Percentiles rank a stretch among this genome's conserved stretches.
These are phyloP conservation scores for Microctenopoma steveboyesi DNA, from an alignment of 2,797 vertebrate genomes.

Conservation along the genomic window DNA sequence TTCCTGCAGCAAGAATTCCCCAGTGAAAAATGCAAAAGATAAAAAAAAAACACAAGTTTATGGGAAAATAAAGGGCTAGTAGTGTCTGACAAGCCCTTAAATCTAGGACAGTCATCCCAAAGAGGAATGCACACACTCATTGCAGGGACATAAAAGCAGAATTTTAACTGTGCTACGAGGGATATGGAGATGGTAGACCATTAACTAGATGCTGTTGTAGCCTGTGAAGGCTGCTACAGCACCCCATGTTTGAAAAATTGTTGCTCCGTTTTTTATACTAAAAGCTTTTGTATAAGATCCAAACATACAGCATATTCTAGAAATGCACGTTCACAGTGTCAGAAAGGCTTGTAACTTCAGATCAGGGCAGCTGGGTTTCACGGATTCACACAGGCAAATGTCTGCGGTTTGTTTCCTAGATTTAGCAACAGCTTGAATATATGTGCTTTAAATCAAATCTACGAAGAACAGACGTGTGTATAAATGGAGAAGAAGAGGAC, in stretches of 20 bases:
- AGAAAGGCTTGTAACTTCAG: conserved; percentile 20
- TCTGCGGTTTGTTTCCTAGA: conserved; percentile 26
- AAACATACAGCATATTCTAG: conserved; percentile 46
- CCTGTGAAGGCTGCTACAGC: conserved; percentile 56
- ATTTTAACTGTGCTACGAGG: conserved; percentile 69
- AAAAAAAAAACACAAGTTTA: conserved; percentile 69
- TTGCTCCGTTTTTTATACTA: conserved; percentile 34
- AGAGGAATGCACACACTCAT: conserved; percentile 78
- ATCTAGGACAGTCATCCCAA: conserved; percentile 82
- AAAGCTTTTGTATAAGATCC: conserved; percentile 30
- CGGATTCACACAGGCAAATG: conserved; percentile 3
- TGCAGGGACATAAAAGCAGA: conserved; percentile 71
- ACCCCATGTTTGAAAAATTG: conserved; percentile 50
- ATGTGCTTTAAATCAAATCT: conserved; percentile 33
- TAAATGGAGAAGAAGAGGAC: conserved; percentile 2
- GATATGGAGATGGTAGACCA: conserved; percentile 69
- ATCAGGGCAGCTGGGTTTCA: conserved; percentile 15
- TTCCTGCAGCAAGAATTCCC: conserved; percentile 69
- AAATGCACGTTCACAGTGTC: conserved; percentile 35
- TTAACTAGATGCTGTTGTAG: conserved; percentile 64
- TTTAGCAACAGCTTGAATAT: conserved; percentile 17
- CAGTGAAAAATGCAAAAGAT: conserved; percentile 70
- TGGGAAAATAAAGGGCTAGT: conserved; percentile 76
- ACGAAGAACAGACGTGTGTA: neutral
- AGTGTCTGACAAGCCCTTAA: conserved; percentile 81